A percentile compares a stretch with the other conserved stretches of the same genome.
Conservation (phyloP, 1,140 invertebrate species). For the Parapsyche elsis region DNA sequence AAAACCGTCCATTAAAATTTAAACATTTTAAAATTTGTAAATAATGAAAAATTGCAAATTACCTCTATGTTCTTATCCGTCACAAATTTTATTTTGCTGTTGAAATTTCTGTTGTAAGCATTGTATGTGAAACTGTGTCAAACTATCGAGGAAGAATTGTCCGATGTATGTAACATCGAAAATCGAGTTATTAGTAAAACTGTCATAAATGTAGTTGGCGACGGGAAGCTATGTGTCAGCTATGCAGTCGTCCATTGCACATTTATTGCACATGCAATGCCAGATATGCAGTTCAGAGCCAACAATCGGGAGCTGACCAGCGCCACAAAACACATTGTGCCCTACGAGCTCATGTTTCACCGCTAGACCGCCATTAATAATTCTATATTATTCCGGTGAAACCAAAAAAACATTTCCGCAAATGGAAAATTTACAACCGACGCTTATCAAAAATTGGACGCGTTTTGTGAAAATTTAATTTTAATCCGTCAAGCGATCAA, state of each 20-base stretch:
- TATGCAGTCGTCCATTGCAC: conserved; percentile 25
- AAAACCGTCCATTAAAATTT: no score
- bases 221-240: conserved; percentile 27
- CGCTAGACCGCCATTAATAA: conserved; percentile 14
- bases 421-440: not conserved
- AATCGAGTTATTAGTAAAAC: not conserved
- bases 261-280: conserved; percentile 24
- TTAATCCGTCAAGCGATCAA: no score
- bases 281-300: conserved; percentile 22
- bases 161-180: no score
- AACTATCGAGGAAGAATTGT: no score
- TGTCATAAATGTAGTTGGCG: not conserved
- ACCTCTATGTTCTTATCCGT: no score
- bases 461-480: no score
- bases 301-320: not conserved
- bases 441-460: no score
- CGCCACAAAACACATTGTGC: conserved; percentile 18
- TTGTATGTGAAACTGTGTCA: no score
- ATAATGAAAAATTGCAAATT: no score
- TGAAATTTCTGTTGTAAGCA: no score
- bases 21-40: no score
- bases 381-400: conserved; percentile 23
- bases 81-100: no score
- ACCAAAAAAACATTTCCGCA: not conserved
- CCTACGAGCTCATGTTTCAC: conserved; percentile 18